Conservation (phyloP, 2,888 invertebrate species). For the Leptura quadrifasciata region DNA sequence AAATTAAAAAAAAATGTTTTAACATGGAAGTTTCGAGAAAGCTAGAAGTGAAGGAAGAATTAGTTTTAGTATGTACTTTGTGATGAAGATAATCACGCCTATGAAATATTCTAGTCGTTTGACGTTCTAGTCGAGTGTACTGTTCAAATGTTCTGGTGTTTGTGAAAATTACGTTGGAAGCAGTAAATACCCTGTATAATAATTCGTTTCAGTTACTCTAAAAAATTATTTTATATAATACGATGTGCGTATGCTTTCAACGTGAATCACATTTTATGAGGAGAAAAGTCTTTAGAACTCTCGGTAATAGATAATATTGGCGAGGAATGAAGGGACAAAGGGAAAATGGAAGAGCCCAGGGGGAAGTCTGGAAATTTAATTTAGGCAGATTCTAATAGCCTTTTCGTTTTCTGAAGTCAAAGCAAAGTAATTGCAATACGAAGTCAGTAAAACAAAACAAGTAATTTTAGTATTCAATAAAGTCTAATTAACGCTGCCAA, state of each 20-base stretch:
- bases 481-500: slow-evolving; percentile 17
- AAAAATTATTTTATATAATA: not conserved
- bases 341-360: slow-evolving; percentile 35
- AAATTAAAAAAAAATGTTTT: too few relatives aligned
- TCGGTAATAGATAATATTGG: slow-evolving; percentile 18
- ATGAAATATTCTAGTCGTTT: too few relatives aligned
- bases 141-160: too few relatives aligned
- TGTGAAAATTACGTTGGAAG: too few relatives aligned
- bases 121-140: too few relatives aligned
- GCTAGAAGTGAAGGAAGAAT: too few relatives aligned
- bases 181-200: too few relatives aligned
- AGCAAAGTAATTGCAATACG: slow-evolving; percentile 33
- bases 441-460: slow-evolving; percentile 30
- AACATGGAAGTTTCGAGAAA: too few relatives aligned
- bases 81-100: too few relatives aligned
- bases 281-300: slow-evolving; percentile 10
- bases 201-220: not conserved
- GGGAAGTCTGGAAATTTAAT: slow-evolving; percentile 50
- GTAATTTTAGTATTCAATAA: slow-evolving; percentile 21
- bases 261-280: not conserved
- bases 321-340: slow-evolving; percentile 15
- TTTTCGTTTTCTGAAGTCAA: slow-evolving; percentile 47
- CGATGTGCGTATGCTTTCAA: slow-evolving; percentile 1
- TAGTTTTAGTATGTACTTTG: too few relatives aligned
- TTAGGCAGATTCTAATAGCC: slow-evolving; percentile 52